Evolutionary conservation across 2,113 vertebrate species (phyloP).

Genomic region (Heterotilapia buettikoferi): DNA sequence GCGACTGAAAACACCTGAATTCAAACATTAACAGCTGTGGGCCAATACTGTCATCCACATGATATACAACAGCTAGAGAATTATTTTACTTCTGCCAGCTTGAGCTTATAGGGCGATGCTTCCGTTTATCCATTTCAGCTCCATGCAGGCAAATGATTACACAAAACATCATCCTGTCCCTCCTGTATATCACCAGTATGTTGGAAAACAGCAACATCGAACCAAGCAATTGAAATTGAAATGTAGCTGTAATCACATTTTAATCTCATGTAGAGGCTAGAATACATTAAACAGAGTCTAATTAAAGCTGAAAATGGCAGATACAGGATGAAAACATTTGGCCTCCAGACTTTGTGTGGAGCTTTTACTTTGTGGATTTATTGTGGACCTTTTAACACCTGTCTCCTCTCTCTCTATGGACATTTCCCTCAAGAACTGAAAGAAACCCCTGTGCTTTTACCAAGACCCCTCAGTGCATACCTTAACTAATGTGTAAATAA

Average conservation of each 20-base stretch:
- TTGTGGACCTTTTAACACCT: neutral
- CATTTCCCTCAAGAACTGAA: neutral
- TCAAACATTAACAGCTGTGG: neutral
- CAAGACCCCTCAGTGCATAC: neutral
- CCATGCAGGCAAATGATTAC: neutral
- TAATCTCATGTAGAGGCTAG: neutral
- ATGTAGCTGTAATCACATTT: no score
- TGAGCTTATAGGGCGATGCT: accelerated
- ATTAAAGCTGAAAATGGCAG: neutral
- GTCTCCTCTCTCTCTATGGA: neutral
- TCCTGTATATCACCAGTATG: neutral
- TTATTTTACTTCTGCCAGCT: neutral
- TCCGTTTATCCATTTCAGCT: neutral
- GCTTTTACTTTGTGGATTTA: accelerated
- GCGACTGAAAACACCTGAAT: neutral
- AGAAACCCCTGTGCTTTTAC: neutral
- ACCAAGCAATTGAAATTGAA: no score
- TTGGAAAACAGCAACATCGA: accelerated
- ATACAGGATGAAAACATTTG: neutral
- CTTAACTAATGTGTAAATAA: neutral
- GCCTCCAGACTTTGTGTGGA: neutral
- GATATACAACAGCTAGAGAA: neutral
- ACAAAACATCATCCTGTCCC: neutral
- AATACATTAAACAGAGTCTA: neutral
- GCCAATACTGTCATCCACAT: neutral